Base-by-base conservation (phyloP, 2,888 invertebrate species). In the Phortica okadai region DNA sequence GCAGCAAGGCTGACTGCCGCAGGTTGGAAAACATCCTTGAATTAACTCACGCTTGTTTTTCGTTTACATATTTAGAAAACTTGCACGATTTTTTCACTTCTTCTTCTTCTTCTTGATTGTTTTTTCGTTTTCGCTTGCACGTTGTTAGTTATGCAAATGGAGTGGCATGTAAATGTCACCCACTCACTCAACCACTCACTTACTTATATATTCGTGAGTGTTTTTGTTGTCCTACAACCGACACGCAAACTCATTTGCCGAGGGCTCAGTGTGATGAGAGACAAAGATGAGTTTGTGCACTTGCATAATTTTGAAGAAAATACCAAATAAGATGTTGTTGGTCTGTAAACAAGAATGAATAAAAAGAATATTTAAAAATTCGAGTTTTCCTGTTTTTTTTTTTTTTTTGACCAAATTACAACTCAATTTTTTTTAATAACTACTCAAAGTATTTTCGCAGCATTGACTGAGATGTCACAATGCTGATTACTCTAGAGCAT, bases 41-140 rank as follows among this genome's bases (percentile, higher is more conserved):
- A 69, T 69, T 69, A 69, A 69, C 62, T 21, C n/a, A 62, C 56
- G 62, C 62, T 21, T n/a, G 69, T 45, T n/a, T 69, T 69, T 69
- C 56, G 67, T 16, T 56, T 69, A 16, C n/a, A 64, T 64, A 58
- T 64, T 64, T 64, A 33, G 64, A 64, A 64, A 64, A 64, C 64
- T 64, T 64, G 14, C 16, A 64, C 21, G 64, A 25, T 33, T 33
- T 33, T 33, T 33, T 33, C 33, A 33, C 33, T 33, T 33, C 33
- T 33, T 33, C 33, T 33, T 33, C 33, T 33, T 33, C 33, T 33
- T 33, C 33, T 33, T 33, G 33, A 33, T 33, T 33, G 33, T 5
- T 33, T 33, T 33, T 33, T 33, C 33, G 33, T 33, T 33, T 33
- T 33, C 33, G 33, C 33, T 64, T 21, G 21, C 21, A 21, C 21